phyloP scores from a whole-genome alignment of 2,113 vertebrate genomes.

The Nibea coibor region DNA sequence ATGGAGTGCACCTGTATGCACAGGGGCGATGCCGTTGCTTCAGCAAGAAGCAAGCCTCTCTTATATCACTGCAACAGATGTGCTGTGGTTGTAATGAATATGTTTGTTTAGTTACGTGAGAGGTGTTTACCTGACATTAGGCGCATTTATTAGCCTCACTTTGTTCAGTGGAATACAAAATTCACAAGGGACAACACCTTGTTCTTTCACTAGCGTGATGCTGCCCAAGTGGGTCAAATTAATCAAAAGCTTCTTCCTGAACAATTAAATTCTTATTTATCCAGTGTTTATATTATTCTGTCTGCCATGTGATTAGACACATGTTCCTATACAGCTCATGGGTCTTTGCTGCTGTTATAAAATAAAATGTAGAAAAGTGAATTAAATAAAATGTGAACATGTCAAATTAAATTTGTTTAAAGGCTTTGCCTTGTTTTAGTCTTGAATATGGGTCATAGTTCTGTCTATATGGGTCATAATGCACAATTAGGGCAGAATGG shows the following conservation, averaged over 20 bases:
- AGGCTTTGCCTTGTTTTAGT: neutral
- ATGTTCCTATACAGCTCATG: too few relatives aligned
- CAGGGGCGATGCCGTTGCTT: neutral
- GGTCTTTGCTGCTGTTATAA: too few relatives aligned
- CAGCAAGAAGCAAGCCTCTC: neutral
- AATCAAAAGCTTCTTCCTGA: conserved; percentile 40
- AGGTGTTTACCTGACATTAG: conserved; percentile 43
- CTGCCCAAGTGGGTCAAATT: conserved; percentile 51
- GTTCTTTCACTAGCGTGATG: conserved; percentile 27
- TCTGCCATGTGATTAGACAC: conserved; percentile 6
- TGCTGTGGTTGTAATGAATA: conserved; percentile 41
- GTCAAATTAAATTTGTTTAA: neutral
- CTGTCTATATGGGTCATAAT: too few relatives aligned
- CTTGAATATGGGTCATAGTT: neutral
- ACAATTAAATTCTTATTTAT: conserved; percentile 29
- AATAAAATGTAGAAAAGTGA: too few relatives aligned
- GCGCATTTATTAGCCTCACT: conserved; percentile 22
- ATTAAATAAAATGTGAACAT: neutral
- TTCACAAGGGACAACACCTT: conserved; percentile 35
- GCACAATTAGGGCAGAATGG: neutral
- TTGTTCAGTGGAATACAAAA: conserved; percentile 8
- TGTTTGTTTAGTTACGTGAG: conserved; percentile 42
- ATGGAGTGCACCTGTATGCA: conserved; percentile 42
- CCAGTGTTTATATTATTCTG: conserved; percentile 2
- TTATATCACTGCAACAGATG: conserved; percentile 53